Evolutionary conservation across 2,113 vertebrate genomes (phyloP).

Genomic region (Opisthocomus hoazin): DNA sequence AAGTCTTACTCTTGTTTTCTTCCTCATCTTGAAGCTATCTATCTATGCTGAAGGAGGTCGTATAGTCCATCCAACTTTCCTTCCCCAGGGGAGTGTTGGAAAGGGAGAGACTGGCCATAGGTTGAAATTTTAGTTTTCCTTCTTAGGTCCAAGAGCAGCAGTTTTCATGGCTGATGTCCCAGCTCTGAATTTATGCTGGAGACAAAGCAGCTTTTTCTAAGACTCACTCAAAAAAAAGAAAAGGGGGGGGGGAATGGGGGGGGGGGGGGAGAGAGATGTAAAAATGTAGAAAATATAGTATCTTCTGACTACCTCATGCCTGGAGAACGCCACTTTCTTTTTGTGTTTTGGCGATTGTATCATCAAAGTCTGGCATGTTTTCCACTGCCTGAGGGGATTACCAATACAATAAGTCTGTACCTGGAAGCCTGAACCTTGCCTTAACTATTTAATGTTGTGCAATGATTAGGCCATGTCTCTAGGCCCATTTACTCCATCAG

Average conservation of each 20-base stretch:
- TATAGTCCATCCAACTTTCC: not conserved
- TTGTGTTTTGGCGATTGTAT: not conserved
- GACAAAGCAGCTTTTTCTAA: not conserved
- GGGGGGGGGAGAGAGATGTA: not conserved
- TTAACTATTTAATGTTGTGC: constrained; percentile 50
- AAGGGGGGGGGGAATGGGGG: accelerated
- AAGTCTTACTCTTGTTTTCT: not conserved
- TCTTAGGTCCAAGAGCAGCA: not conserved
- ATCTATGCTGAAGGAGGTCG: not conserved
- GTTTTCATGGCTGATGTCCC: not conserved
- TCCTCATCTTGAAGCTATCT: not conserved
- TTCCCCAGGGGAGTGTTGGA: not conserved
- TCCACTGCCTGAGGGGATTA: not conserved
- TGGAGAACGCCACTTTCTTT: not conserved
- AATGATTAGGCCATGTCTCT: constrained; percentile 27
- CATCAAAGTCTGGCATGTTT: not conserved
- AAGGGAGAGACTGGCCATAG: not conserved
- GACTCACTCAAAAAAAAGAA: not conserved
- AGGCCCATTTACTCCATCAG: constrained; percentile 55
- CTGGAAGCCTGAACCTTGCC: constrained; percentile 26
- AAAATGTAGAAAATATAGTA: not conserved
- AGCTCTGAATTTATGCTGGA: not conserved
- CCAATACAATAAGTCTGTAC: not conserved
- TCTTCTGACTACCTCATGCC: not conserved
- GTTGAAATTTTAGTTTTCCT: not conserved